These are phyloP conservation scores for Drosophila tropicalis DNA, from an alignment of 1,140 invertebrate genomes.

Conservation along the genomic window DNA sequence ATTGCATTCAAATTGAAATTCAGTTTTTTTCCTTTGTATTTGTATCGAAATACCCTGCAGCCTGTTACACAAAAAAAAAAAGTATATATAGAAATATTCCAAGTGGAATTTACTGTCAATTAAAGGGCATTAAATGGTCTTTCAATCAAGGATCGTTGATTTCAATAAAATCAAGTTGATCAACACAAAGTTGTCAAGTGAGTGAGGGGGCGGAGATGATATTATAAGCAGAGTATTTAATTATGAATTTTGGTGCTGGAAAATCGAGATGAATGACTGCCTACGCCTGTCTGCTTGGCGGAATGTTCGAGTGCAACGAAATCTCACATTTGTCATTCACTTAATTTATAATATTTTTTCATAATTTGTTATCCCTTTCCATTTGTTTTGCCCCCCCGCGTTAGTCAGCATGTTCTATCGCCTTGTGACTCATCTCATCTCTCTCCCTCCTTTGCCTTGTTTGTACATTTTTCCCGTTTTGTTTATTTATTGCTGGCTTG, in stretches of 20 bases:
- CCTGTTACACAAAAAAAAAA: background rate
- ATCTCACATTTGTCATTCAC: background rate
- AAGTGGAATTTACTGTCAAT: no score
- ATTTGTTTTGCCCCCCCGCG: background rate
- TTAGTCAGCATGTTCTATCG: slow-evolving; percentile 1
- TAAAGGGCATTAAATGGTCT: no score
- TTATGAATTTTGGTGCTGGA: background rate
- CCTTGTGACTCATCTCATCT: slow-evolving; percentile 1
- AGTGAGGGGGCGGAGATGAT: no score
- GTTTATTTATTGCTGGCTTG: slow-evolving; percentile 26
- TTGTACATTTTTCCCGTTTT: slow-evolving; percentile 16
- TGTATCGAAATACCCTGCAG: background rate
- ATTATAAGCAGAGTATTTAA: background rate
- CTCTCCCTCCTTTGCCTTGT: slow-evolving; percentile 8
- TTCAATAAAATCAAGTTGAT: no score
- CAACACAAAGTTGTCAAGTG: no score
- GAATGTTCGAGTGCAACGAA: no score
- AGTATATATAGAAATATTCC: background rate
- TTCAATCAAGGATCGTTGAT: no score
- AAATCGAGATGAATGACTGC: background rate
- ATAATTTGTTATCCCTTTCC: slow-evolving; percentile 7
- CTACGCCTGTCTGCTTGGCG: no score
- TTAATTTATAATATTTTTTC: slow-evolving; percentile 7
- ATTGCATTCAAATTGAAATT: slow-evolving; percentile 42
- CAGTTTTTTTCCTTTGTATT: background rate